Evolutionary conservation across 2,113 vertebrate species (phyloP), one percentile per base, ranked within the genome.

Genomic region (Manacus vitellinus): DNA sequence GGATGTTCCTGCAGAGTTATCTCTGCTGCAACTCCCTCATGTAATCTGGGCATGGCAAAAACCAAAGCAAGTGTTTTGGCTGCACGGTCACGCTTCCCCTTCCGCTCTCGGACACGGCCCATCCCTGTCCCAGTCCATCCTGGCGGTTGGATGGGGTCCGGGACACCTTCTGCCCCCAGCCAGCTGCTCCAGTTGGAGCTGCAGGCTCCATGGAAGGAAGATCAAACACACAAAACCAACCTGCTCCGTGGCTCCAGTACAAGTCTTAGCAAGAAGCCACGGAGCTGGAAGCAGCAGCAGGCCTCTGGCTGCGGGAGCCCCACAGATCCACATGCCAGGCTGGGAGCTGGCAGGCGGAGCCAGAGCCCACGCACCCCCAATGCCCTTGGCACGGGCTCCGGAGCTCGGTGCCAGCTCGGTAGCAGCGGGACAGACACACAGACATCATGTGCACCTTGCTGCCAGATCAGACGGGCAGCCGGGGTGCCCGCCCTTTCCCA

Each of bases 251-350:
- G 91, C 94, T 92, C 91, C 4, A 3, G n/a, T 43, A 55, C 95
- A 95, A 92, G 94, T 92, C 89, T 31, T n/a, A 87, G 91, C 94
- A 97, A 84, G 96, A 95, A 92, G 87, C 47, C 83, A 71, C 4
- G 3, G 86, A 88, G 80, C 86, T 87, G 93, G 84, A 87, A 79
- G 12, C 63, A 47, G 63, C 25, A 17, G 31, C 43, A 30, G 71
- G 62, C 51, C 46, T 49, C 76, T 22, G 61, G 52, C 67, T 58
- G 41, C 27, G 0, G 35, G 65, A 93, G 39, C 71, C 23, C 46
- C 19, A 68, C 46, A 43, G 59, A 74, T 70, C 70, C 31, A 5
- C 54, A 72, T 2, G 7, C 54, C 8, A 1, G 66, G 81, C 62
- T 72, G 27, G 14, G 46, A 83, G 78, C 21, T 33, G 63, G 94